phyloP scores from a whole-genome alignment of 2,888 invertebrate genomes.

The Chrysodeixis includens region DNA sequence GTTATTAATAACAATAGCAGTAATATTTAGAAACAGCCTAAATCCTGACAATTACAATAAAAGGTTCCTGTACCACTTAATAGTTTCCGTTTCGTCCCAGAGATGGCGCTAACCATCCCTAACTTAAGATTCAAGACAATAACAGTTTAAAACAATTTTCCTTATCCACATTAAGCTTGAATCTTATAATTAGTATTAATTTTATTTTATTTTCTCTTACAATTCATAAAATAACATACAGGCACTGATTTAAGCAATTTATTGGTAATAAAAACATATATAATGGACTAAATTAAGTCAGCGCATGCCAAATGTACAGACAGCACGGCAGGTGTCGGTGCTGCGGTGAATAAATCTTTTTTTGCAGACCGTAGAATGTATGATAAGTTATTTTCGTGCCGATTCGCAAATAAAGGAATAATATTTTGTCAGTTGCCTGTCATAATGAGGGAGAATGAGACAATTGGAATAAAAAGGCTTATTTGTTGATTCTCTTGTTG shows the following conservation, averaged over 20 bases:
- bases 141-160: too few relatives aligned
- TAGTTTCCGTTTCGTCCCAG: too few relatives aligned
- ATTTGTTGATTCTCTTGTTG: background rate
- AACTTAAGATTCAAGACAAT: too few relatives aligned
- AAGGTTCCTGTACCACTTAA: too few relatives aligned
- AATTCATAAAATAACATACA: slow-evolving; percentile 28
- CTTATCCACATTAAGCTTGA: background rate
- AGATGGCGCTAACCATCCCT: too few relatives aligned
- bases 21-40: too few relatives aligned
- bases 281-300: slow-evolving; percentile 49
- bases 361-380: slow-evolving; percentile 44
- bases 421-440: slow-evolving; percentile 36
- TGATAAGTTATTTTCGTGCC: slow-evolving; percentile 27
- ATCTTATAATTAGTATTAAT: slow-evolving; percentile 14
- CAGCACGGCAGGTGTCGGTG: slow-evolving; percentile 52
- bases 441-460: background rate
- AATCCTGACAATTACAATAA: too few relatives aligned
- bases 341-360: slow-evolving; percentile 41
- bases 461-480: slow-evolving; percentile 4
- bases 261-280: slow-evolving; percentile 40
- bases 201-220: slow-evolving; percentile 14
- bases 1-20: too few relatives aligned
- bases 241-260: slow-evolving; percentile 40
- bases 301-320: slow-evolving; percentile 55
- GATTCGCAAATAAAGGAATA: slow-evolving; percentile 18